Evolutionary conservation across 2,113 vertebrate genomes (phyloP).

Genomic region (Cyanistes caeruleus): DNA sequence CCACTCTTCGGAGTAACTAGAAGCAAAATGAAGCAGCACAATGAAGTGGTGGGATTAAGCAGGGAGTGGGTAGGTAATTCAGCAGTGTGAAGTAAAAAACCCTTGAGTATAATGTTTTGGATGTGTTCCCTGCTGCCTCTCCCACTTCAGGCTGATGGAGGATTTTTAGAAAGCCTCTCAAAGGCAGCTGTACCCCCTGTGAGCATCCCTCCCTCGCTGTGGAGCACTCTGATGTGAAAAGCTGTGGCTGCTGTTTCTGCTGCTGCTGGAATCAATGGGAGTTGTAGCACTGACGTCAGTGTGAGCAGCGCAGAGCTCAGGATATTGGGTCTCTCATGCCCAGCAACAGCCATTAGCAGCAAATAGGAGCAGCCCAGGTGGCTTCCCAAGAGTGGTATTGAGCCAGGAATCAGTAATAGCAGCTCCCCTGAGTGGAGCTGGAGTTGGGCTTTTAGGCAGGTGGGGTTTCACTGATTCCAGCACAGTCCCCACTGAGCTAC

Average conservation of each 20-base stretch:
- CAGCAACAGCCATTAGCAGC: neutral
- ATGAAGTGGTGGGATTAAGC: neutral
- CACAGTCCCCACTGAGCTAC: neutral
- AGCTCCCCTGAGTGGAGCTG: neutral
- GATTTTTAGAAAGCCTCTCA: neutral
- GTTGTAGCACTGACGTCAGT: neutral
- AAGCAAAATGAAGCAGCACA: neutral
- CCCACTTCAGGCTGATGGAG: neutral
- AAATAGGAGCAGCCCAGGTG: neutral
- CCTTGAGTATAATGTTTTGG: neutral
- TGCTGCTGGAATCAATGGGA: conserved; percentile 9
- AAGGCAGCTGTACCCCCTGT: neutral
- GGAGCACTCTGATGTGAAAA: neutral
- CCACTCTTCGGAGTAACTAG: neutral
- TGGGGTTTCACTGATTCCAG: neutral
- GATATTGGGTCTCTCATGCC: neutral
- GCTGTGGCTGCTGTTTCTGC: neutral
- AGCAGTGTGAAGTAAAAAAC: neutral
- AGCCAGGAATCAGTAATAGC: neutral
- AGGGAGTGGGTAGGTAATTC: neutral
- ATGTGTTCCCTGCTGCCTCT: neutral
- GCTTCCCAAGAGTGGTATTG: neutral
- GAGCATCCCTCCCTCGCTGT: neutral
- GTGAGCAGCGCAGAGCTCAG: neutral
- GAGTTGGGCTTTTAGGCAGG: neutral